Base-by-base conservation (phyloP, 2,888 invertebrate species). In the Zaprionus bogoriensis region DNA sequence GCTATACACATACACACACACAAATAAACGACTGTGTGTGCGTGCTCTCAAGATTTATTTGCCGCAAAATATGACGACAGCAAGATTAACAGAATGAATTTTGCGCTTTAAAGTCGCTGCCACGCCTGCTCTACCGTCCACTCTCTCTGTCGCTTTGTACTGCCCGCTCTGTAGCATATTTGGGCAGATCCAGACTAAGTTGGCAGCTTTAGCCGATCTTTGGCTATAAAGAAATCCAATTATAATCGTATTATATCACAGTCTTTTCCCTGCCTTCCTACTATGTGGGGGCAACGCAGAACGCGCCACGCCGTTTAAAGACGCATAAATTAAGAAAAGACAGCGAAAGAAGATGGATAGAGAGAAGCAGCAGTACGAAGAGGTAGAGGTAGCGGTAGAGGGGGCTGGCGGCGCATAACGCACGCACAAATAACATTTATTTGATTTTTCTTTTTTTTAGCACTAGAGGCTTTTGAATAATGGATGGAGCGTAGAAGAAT, bases 11-110 rank as follows among this genome's bases (percentile, higher is more conserved):
- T 14, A 19, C 23, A 36, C 17, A 44, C 4, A 28, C 17, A 17
- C n/a, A 2, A 2, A 14, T 30, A 32, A 32, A 9, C 52, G 14
- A 57, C 20, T 45, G 20, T 30, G 25, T 50, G 44, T 55, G 20
- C 41, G 41, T 39, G 32, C 57, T 58, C 58, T 48, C 30, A 70
- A 80, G 81, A 79, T 80, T 83, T 80, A 75, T 80, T 66, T 77
- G 75, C 65, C 65, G 48, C 61, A 78, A n/a, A 65, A 65, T 63
- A 74, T 74, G 83, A 74, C 79, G 61, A 64, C 50, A 73, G 60
- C 54, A 52, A 65, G 44, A 55, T 58, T 60, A 63, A 71, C 59
- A 57, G 65, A 66, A 59, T 59, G 32, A 3, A 42, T 44, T 30
- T 47, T 48, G 46, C 20, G 62, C 67, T 58, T 47, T 46, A 69